These are phyloP conservation scores for Umimayanthus kanabou DNA, from an alignment of 92 coral and sea anemone genomes.

Conservation along the genomic window DNA sequence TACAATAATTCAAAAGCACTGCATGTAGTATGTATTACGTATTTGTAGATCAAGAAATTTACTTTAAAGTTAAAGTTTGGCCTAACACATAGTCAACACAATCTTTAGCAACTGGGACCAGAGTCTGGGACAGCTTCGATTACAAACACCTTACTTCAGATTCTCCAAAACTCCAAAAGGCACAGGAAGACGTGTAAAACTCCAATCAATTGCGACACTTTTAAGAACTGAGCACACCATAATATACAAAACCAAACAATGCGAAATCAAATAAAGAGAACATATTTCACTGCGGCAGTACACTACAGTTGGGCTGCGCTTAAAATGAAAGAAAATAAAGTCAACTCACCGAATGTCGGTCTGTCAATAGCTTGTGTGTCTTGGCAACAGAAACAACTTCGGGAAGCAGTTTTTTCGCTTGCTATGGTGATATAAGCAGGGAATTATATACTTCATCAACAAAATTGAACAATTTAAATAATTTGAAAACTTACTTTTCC, in stretches of 20 bases:
- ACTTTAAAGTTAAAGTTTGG: too few species aligned
- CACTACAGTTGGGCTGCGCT: not conserved
- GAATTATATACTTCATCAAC: not conserved
- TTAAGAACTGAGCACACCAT: not conserved
- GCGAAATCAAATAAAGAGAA: not conserved
- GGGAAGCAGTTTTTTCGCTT: conserved; percentile 48
- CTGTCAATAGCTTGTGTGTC: conserved; percentile 84
- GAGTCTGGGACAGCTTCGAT: too few species aligned
- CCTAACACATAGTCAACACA: too few species aligned
- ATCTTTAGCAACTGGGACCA: too few species aligned
- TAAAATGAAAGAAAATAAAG: not conserved
- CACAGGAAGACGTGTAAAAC: too few species aligned
- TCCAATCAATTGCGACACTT: not conserved
- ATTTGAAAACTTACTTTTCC: conserved; percentile 43
- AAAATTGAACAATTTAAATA: not conserved
- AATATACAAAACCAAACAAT: not conserved
- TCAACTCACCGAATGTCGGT: conserved; percentile 89
- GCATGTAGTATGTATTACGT: too few species aligned
- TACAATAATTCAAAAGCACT: too few species aligned
- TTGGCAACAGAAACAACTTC: conserved; percentile 71
- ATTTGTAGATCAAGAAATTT: too few species aligned
- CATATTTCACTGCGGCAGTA: not conserved
- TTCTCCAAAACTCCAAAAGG: too few species aligned
- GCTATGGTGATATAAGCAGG: conserved; percentile 32
- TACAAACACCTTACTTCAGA: too few species aligned